Percentiles rank a stretch among this genome's conserved stretches.
These are phyloP conservation scores for Drosophila pectinifera DNA, from an alignment of 1,140 invertebrate species.

Conservation along the genomic window DNA sequence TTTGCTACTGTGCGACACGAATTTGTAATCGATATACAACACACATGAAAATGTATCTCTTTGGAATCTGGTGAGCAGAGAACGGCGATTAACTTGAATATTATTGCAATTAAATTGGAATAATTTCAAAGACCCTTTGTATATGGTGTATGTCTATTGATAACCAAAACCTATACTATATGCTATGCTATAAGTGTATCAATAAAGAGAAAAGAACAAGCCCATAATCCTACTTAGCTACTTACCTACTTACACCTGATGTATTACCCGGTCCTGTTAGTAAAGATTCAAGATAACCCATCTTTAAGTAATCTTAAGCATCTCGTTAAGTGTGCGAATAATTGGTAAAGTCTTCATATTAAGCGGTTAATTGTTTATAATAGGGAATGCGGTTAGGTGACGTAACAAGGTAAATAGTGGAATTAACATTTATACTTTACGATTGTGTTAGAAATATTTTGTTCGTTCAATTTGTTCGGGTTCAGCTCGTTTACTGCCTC, in stretches of 20 bases:
- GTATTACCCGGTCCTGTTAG: no score
- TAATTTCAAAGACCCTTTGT: conserved; percentile 72
- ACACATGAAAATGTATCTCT: conserved; percentile 24
- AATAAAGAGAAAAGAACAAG: conserved; percentile 61
- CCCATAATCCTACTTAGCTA: no score
- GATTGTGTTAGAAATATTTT: conserved; percentile 30
- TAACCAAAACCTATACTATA: conserved; percentile 55
- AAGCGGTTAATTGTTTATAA: neutral
- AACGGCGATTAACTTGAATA: conserved; percentile 54
- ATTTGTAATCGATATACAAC: conserved; percentile 40
- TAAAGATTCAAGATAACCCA: neutral
- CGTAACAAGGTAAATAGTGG: neutral
- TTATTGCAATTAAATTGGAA: conserved; percentile 82
- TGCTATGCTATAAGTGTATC: conserved; percentile 63
- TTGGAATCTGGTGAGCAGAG: conserved; percentile 44
- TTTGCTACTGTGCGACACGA: conserved; percentile 26
- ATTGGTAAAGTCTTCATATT: neutral
- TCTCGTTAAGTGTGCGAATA: neutral
- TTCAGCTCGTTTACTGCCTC: neutral
- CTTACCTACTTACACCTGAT: neutral
- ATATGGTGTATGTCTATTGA: conserved; percentile 71
- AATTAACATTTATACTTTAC: neutral
- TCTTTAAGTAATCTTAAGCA: neutral
- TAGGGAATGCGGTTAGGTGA: no score
- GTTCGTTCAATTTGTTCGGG: conserved; percentile 51